phyloP scores from a whole-genome alignment of 2,797 vertebrate species.

The Sternotherus odoratus region DNA sequence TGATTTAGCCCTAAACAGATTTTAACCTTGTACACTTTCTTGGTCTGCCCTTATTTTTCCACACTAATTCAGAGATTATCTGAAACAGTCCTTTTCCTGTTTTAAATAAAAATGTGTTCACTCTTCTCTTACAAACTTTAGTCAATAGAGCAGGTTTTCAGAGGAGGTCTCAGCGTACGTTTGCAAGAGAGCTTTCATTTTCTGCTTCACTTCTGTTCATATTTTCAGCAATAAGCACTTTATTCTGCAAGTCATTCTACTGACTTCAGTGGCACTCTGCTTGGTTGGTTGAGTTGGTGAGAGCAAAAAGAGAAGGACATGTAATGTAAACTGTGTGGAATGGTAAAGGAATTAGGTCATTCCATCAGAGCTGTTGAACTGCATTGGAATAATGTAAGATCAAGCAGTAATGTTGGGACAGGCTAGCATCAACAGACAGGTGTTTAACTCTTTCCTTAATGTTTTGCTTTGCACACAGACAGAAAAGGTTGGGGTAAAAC shows the following conservation, averaged over 20 bases:
- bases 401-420: too few relatives aligned
- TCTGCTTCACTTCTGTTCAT: not conserved
- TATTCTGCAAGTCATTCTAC: rapidly evolving
- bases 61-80: not conserved
- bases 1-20: conserved; percentile 13
- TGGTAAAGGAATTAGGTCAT: not conserved
- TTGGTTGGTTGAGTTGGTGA: not conserved
- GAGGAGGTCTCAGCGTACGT: rapidly evolving
- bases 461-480: not conserved
- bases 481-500: not conserved
- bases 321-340: rapidly evolving
- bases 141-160: not conserved
- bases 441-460: too few relatives aligned
- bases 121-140: not conserved
- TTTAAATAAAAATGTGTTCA: not conserved
- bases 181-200: not conserved
- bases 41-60: not conserved
- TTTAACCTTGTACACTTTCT: not conserved
- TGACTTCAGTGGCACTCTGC: not conserved
- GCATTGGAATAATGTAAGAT: too few relatives aligned
- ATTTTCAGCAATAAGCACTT: not conserved
- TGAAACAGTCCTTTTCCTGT: not conserved
- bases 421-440: not conserved
- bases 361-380: rapidly evolving
- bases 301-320: rapidly evolving